These are phyloP conservation scores for Etia nguti DNA, from an alignment of 2,113 vertebrate genomes.

Conservation along the genomic window DNA sequence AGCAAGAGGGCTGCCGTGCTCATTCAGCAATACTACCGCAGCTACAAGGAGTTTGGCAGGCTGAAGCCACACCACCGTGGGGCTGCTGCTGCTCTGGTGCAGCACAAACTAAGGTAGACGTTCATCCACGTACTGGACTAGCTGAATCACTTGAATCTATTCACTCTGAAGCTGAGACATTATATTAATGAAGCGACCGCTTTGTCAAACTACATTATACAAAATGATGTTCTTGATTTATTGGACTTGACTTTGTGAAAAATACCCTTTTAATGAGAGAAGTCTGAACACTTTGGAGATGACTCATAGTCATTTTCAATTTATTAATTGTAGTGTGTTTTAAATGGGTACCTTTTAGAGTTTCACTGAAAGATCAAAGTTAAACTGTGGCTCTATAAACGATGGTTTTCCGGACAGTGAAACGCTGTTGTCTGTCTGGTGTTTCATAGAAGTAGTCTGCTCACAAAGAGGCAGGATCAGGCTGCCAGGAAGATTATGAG, in stretches of 20 bases:
- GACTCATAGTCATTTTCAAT: neutral
- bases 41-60: conserved; percentile 89
- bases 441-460: conserved; percentile 86
- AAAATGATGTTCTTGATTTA: neutral
- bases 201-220: neutral
- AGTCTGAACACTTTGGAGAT: neutral
- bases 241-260: neutral
- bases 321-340: neutral
- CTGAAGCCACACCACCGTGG: conserved; percentile 84
- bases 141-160: neutral
- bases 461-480: conserved; percentile 99
- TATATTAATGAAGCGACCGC: neutral
- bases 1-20: conserved; percentile 92
- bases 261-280: neutral
- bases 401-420: neutral
- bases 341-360: neutral
- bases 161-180: neutral
- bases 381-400: neutral
- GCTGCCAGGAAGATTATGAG: conserved; percentile 99
- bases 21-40: conserved; percentile 98
- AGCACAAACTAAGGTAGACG: conserved; percentile 75
- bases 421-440: conserved; percentile 21
- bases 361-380: neutral
- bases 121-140: neutral
- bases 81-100: conserved; percentile 81